These are phyloP conservation scores for Neodiprion fabricii DNA, from an alignment of 1,140 invertebrate species.

Conservation along the genomic window DNA sequence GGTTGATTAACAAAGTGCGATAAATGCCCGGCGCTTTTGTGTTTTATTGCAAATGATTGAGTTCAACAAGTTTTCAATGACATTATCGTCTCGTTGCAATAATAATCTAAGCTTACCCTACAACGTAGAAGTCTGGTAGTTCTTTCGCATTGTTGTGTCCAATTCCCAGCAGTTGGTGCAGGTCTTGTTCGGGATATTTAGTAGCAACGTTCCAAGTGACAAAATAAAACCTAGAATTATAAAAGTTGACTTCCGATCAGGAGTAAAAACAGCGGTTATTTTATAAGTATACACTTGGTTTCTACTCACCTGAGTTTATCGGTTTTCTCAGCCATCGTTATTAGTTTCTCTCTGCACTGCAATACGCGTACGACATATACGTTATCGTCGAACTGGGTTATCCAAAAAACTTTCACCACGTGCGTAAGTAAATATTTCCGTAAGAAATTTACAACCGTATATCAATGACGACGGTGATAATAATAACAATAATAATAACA, in stretches of 20 bases:
- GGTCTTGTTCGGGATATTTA: slow-evolving; percentile 72
- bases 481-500: neutral
- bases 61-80: slow-evolving; percentile 17
- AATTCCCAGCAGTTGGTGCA: slow-evolving; percentile 74
- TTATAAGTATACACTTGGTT: neutral
- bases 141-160: slow-evolving; percentile 63
- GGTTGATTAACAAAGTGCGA: neutral
- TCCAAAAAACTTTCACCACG: neutral
- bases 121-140: slow-evolving; percentile 81
- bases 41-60: neutral
- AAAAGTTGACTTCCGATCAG: neutral
- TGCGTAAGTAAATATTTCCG: neutral
- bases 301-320: neutral
- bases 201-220: slow-evolving; percentile 88
- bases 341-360: neutral
- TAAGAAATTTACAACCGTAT: neutral
- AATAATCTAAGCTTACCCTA: slow-evolving; percentile 67
- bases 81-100: neutral
- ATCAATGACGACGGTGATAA: neutral
- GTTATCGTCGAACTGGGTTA: neutral
- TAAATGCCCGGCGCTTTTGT: slow-evolving; percentile 1
- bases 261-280: slow-evolving; percentile 42
- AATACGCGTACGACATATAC: neutral
- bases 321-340: neutral
- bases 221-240: slow-evolving; percentile 72